A percentile compares a stretch with the other conserved stretches of the same genome.
Evolutionary conservation across 2,888 invertebrate genomes (phyloP).

Genomic region (Eretmocerus hayati): DNA sequence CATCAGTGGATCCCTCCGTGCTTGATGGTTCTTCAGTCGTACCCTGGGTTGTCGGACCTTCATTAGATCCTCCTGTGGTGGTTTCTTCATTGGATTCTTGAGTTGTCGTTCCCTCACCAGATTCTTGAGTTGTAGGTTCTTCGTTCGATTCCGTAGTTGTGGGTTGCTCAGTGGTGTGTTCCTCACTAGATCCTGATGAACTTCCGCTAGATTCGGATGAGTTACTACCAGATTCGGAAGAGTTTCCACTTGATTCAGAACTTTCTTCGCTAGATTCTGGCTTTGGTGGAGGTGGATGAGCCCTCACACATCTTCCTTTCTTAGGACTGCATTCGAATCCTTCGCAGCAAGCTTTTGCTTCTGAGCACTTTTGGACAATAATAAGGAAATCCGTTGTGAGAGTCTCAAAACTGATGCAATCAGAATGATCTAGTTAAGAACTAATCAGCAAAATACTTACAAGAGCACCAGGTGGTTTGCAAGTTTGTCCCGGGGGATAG

Average conservation of each 20-base stretch:
- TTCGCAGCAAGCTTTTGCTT: slow-evolving; percentile 13
- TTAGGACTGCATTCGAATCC: slow-evolving; percentile 17
- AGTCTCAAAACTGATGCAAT: too few relatives aligned
- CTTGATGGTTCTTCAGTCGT: too few relatives aligned
- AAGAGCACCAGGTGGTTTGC: slow-evolving; percentile 3
- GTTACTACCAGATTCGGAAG: background rate
- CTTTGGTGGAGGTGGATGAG: background rate
- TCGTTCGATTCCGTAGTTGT: background rate
- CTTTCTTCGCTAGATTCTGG: too few relatives aligned
- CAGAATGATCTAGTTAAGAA: too few relatives aligned
- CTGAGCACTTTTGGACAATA: slow-evolving; percentile 8
- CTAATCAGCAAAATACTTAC: slow-evolving; percentile 2
- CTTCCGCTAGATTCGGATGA: background rate
- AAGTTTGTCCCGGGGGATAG: slow-evolving; percentile 1
- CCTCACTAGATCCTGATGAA: background rate
- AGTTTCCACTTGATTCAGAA: slow-evolving; percentile 2
- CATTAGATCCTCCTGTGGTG: slow-evolving; percentile 1
- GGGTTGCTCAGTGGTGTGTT: background rate
- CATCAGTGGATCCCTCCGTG: background rate
- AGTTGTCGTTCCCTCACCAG: background rate
- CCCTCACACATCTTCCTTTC: background rate
- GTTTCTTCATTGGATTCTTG: background rate
- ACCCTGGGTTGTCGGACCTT: background rate
- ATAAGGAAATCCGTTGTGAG: background rate
- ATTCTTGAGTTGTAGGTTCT: background rate